phyloP scores from a whole-genome alignment of 2,888 invertebrate species.

The Harpalus rufipes region DNA sequence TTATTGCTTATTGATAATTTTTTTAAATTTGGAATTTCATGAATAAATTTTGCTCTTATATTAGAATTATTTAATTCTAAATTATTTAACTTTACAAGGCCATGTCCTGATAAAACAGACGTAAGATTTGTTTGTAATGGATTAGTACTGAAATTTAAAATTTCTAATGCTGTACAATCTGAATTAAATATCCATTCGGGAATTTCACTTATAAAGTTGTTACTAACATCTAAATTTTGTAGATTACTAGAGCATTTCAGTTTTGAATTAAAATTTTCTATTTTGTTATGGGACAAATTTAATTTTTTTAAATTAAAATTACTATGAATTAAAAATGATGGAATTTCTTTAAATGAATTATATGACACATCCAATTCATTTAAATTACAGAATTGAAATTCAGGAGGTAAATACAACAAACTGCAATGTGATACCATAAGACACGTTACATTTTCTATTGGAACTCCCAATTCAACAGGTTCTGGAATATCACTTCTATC shows the following conservation, averaged over 20 bases:
- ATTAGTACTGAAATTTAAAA: constrained; percentile 71
- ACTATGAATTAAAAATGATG: constrained; percentile 71
- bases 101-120: constrained; percentile 56
- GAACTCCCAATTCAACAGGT: constrained; percentile 21
- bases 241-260: constrained; percentile 71
- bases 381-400: constrained; percentile 66
- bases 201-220: constrained; percentile 69
- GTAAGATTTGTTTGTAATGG: constrained; percentile 68
- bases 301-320: constrained; percentile 70
- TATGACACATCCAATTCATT: constrained; percentile 69
- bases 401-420: constrained; percentile 66
- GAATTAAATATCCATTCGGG: constrained; percentile 72
- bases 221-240: constrained; percentile 69
- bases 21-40: constrained; percentile 70
- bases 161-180: constrained; percentile 70
- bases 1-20: constrained; percentile 70
- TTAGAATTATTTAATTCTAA: constrained; percentile 71
- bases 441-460: constrained; percentile 50
- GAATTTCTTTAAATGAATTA: constrained; percentile 71
- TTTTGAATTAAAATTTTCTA: constrained; percentile 68
- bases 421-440: constrained; percentile 61
- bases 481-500: neutral
- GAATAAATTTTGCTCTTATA: constrained; percentile 69
- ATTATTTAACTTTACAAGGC: constrained; percentile 68
- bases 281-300: constrained; percentile 71